Conservation (phyloP, 2,113 vertebrate genomes). For the Pseudopodoces humilis region DNA sequence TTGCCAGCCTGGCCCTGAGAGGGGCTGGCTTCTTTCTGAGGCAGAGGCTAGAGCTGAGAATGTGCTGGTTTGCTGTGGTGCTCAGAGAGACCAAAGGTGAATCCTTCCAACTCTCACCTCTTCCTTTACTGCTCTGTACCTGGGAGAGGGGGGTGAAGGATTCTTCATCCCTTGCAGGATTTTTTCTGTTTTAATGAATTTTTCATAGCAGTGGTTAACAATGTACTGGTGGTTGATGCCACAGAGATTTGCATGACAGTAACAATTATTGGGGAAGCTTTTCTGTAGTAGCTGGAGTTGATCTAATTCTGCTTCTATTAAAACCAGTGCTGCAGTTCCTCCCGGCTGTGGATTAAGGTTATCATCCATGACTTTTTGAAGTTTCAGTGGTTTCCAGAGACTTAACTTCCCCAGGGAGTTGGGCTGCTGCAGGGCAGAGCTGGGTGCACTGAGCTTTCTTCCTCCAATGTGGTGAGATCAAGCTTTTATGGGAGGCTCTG, state of each 20-base stretch:
- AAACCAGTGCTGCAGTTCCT: neutral
- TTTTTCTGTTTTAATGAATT: neutral
- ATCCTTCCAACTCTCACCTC: neutral
- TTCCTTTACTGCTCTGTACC: rapidly evolving
- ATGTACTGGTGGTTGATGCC: neutral
- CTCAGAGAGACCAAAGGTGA: neutral
- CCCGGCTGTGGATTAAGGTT: neutral
- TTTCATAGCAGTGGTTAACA: neutral
- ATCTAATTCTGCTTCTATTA: neutral
- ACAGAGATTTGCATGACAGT: neutral
- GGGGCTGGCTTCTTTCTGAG: neutral
- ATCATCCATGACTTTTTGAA: neutral
- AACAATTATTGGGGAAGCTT: neutral
- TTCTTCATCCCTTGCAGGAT: neutral
- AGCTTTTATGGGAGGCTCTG: neutral
- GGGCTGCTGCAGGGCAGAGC: neutral
- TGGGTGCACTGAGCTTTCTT: neutral
- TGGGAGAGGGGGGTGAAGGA: neutral
- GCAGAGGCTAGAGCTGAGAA: neutral
- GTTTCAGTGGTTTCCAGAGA: neutral
- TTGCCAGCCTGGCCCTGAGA: neutral
- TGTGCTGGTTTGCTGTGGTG: neutral
- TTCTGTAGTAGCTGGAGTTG: neutral
- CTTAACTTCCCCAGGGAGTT: neutral
- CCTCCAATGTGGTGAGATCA: neutral